Percentiles rank a stretch among this genome's conserved stretches.
phyloP scores from a whole-genome alignment of 2,797 vertebrate species.

The Sebastes wilsoni region DNA sequence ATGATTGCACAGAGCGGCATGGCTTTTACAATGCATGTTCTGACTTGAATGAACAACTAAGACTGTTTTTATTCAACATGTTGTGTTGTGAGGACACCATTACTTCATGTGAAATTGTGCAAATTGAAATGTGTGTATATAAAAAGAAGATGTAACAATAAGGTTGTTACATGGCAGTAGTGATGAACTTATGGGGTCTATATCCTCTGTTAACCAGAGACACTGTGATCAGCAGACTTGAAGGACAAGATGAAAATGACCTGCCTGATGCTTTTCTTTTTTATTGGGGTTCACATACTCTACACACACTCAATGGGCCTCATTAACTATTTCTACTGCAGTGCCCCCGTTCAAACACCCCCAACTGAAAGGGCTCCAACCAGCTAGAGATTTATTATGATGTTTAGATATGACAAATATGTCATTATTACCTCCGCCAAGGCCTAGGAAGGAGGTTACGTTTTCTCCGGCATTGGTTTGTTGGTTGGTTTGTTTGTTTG shows the following conservation, averaged over 20 bases:
- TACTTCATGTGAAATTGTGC: accelerated
- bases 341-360: no score
- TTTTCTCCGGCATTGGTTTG: no score
- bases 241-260: background rate
- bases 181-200: background rate
- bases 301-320: no score
- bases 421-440: no score
- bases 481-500: no score
- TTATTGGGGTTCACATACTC: background rate
- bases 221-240: background rate
- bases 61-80: background rate
- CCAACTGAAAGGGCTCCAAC: no score
- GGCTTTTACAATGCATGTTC: background rate
- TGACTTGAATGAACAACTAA: background rate
- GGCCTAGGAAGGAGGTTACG: no score
- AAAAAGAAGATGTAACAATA: background rate
- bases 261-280: background rate
- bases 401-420: no score
- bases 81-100: background rate
- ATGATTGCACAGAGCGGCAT: background rate
- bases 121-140: no score
- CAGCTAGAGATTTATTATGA: no score
- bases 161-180: background rate
- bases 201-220: background rate
- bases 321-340: no score